Evolutionary conservation across 30 jellyfish, hydroid and myxozoan genomes (phyloP).

Genomic region (Aurelia aurita complex sp. Pacific): DNA sequence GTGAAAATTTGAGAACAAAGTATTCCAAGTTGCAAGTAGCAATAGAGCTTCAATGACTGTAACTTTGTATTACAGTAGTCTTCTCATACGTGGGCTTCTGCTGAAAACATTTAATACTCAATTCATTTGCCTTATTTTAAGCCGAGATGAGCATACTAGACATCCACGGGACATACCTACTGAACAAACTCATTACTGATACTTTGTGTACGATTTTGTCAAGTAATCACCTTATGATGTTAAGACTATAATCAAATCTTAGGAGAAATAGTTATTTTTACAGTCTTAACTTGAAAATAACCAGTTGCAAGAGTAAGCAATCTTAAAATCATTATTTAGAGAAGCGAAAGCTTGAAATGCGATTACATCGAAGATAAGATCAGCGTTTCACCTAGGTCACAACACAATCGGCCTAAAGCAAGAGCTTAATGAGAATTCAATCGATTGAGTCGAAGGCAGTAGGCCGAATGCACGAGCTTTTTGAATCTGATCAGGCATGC

Average conservation of each 20-base stretch:
- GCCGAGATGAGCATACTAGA: no score
- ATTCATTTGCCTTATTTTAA: no score
- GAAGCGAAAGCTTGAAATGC: conserved; percentile 18
- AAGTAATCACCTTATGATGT: conserved; percentile 10
- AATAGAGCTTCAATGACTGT: no score
- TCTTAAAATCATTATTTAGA: conserved; percentile 25
- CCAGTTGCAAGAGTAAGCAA: neutral
- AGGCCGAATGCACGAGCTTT: conserved; percentile 9
- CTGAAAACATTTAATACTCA: no score
- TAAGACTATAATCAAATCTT: conserved; percentile 12
- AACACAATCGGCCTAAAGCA: conserved; percentile 45
- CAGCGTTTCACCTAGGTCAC: conserved; percentile 53
- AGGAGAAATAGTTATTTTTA: conserved; percentile 11
- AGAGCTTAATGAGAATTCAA: conserved; percentile 33
- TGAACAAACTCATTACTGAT: conserved; percentile 11
- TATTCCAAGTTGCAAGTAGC: no score
- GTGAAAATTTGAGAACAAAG: neutral
- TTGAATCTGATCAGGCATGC: conserved; percentile 13
- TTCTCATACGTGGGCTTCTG: no score
- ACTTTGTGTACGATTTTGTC: neutral
- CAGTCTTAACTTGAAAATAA: neutral
- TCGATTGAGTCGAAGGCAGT: neutral
- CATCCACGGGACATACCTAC: neutral
- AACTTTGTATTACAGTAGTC: no score
- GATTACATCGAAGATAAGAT: conserved; percentile 28